Conservation (phyloP, 2,113 vertebrate genomes). For the Rhodinocichla rosea region DNA sequence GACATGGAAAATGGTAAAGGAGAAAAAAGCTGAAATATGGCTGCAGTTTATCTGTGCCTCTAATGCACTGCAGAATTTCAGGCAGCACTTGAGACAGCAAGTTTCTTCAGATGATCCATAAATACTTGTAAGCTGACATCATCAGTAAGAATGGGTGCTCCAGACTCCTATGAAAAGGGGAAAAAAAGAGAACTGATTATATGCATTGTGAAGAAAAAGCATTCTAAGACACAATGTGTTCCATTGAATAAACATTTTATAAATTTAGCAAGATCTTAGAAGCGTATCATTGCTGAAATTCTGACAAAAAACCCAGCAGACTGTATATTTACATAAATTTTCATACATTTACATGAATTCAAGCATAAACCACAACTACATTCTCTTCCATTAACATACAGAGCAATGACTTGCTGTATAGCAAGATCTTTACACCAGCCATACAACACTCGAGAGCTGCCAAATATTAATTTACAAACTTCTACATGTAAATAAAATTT, state of each 20-base stretch:
- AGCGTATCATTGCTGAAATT: neutral
- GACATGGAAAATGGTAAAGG: neutral
- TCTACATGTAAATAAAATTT: neutral
- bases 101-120: constrained; percentile 98
- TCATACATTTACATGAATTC: neutral
- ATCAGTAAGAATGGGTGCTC: constrained; percentile 95
- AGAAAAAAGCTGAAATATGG: constrained; percentile 30
- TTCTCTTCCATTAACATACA: neutral
- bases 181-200: neutral
- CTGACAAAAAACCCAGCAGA: neutral
- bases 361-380: neutral
- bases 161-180: constrained; percentile 83
- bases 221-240: neutral
- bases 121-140: constrained; percentile 98
- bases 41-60: constrained; percentile 36
- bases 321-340: neutral
- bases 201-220: neutral
- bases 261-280: neutral
- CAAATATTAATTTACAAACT: neutral
- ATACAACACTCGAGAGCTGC: neutral
- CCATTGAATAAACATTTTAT: neutral
- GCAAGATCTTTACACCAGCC: neutral
- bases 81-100: constrained; percentile 94
- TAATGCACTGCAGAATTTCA: constrained; percentile 62
- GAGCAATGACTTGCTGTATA: neutral